phyloP scores from a whole-genome alignment of 1,140 invertebrate species.

The Drosophila seguyi region DNA sequence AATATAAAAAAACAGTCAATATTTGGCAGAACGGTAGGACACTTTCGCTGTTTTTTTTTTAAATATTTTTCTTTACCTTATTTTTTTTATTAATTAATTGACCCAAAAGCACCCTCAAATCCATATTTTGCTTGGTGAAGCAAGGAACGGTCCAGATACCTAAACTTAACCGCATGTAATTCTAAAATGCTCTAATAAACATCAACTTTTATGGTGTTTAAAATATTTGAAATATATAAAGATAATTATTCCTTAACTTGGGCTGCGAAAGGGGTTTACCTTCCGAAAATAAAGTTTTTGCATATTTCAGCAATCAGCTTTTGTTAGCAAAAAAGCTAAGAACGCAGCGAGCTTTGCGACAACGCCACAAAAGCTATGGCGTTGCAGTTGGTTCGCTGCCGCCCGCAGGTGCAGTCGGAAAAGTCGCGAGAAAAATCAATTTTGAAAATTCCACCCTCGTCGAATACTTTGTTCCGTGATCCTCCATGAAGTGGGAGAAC shows the following conservation, averaged over 20 bases:
- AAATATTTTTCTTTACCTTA: no score
- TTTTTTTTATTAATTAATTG: background rate
- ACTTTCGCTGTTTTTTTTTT: no score
- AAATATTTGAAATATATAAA: no score
- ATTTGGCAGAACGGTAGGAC: no score
- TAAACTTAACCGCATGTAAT: background rate
- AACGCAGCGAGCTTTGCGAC: slow-evolving; percentile 12
- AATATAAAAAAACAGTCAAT: background rate
- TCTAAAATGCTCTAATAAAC: background rate
- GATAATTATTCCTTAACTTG: background rate
- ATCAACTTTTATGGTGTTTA: background rate
- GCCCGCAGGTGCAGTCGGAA: slow-evolving; percentile 62
- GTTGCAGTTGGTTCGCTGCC: slow-evolving; percentile 49
- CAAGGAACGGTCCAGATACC: background rate
- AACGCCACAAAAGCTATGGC: slow-evolving; percentile 23
- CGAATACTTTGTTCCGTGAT: background rate
- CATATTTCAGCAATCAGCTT: slow-evolving; percentile 28
- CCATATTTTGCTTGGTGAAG: background rate
- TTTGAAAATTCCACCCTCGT: slow-evolving; percentile 4
- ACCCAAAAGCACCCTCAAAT: background rate
- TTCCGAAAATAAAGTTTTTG: background rate
- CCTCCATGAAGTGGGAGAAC: slow-evolving; percentile 79
- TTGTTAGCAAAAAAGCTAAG: slow-evolving; percentile 20
- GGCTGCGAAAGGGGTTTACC: no score
- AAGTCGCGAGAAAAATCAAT: slow-evolving; percentile 61